A percentile compares a stretch with the other conserved stretches of the same genome.
Conservation (phyloP, 2,888 invertebrate genomes). For the Nipponacmea schrenckii region DNA sequence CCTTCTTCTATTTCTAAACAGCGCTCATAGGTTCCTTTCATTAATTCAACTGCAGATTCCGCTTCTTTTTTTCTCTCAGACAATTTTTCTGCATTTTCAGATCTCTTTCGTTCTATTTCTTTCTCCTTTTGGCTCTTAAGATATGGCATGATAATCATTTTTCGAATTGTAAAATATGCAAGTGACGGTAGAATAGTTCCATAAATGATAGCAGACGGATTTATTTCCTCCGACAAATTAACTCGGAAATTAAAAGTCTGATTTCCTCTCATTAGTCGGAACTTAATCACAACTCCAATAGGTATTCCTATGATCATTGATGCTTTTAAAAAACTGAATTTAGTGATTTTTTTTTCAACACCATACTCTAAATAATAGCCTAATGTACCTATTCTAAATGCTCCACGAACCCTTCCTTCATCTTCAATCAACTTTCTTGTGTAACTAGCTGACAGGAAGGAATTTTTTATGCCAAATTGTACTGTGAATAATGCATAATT, state of each 20-base stretch:
- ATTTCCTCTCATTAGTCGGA: constrained; percentile 84
- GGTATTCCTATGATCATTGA: constrained; percentile 87
- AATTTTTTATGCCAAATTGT: constrained; percentile 70
- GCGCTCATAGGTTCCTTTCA: constrained; percentile 89
- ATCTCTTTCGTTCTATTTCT: constrained; percentile 84
- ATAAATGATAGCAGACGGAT: constrained; percentile 91
- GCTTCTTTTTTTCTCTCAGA: constrained; percentile 86
- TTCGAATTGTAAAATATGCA: constrained; percentile 77
- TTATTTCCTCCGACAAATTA: constrained; percentile 87
- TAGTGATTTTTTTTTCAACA: constrained; percentile 90
- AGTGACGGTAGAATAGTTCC: constrained; percentile 89
- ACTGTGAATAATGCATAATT: constrained; percentile 78
- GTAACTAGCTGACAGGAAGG: constrained; percentile 72
- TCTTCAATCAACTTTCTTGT: constrained; percentile 84
- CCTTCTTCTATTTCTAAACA: constrained; percentile 83
- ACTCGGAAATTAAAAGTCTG: constrained; percentile 91
- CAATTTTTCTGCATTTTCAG: constrained; percentile 81
- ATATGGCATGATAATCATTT: constrained; percentile 80
- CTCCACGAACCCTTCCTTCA: constrained; percentile 78
- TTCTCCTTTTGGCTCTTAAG: constrained; percentile 79
- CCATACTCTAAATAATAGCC: constrained; percentile 90
- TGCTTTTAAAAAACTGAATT: constrained; percentile 87
- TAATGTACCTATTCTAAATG: constrained; percentile 69
- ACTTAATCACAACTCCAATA: constrained; percentile 85
- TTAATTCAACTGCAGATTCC: constrained; percentile 82